Evolutionary conservation across 2,888 invertebrate species (phyloP).

Genomic region (Allacma fusca): DNA sequence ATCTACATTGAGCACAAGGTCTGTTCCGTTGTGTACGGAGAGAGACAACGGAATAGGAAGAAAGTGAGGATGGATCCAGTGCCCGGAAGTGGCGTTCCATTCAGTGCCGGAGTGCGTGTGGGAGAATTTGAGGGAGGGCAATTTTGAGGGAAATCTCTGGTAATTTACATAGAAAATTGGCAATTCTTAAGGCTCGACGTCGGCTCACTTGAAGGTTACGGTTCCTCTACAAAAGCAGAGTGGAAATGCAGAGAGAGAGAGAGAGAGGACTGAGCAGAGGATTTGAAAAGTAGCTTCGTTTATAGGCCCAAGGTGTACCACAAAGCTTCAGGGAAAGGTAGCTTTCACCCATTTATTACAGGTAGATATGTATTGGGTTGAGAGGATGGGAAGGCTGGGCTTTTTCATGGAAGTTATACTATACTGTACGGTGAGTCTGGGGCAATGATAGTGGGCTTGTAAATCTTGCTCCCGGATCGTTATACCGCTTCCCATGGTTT

Average conservation of each 20-base stretch:
- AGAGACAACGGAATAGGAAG: no score
- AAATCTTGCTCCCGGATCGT: neutral
- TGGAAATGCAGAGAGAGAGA: no score
- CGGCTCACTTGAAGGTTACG: no score
- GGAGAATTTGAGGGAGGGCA: neutral
- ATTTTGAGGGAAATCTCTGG: neutral
- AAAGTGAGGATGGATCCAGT: no score
- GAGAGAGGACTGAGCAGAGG: neutral
- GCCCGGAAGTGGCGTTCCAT: neutral
- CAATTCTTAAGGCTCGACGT: neutral
- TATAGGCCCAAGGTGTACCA: neutral
- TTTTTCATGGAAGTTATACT: no score
- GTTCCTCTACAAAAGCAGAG: no score
- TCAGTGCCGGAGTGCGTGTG: neutral
- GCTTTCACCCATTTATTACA: neutral
- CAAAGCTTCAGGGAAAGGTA: neutral
- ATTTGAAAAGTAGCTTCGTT: constrained; percentile 3
- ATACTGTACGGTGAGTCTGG: no score
- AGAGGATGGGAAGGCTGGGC: neutral
- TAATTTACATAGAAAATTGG: constrained; percentile 5
- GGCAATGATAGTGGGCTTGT: neutral
- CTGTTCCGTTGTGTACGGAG: no score
- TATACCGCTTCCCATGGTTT: neutral
- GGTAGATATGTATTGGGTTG: neutral
- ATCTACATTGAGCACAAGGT: no score